Conservation (phyloP, 2,113 vertebrate species). For the Syngnathus scovelli region DNA sequence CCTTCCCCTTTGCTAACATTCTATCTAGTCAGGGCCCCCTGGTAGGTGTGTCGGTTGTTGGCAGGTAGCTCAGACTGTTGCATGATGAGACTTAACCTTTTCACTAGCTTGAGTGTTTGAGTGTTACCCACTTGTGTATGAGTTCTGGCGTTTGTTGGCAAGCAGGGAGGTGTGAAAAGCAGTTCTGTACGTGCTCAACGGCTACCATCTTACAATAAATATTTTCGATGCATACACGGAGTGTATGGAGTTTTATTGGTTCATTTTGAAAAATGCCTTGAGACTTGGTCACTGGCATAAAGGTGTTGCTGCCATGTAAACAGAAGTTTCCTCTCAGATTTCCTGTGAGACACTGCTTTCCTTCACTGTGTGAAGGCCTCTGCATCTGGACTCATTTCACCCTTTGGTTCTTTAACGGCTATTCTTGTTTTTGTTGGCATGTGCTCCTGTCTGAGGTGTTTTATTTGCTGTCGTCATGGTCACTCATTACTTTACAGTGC, state of each 20-base stretch:
- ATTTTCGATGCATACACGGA: constrained; percentile 8
- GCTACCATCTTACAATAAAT: constrained; percentile 13
- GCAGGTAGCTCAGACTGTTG: constrained; percentile 14
- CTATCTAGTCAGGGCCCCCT: constrained; percentile 7
- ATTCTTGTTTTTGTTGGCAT: constrained; percentile 48
- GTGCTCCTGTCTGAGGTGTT: constrained; percentile 53
- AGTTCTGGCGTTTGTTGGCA: constrained; percentile 36
- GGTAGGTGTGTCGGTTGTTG: constrained; percentile 10
- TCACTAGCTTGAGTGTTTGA: not conserved
- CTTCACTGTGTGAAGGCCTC: constrained; percentile 28
- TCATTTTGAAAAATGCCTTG: constrained; percentile 41
- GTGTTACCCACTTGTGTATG: constrained; percentile 12
- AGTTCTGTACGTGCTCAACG: constrained; percentile 26
- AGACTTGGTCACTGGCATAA: not conserved
- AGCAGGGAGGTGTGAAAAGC: constrained; percentile 9
- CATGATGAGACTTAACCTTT: constrained; percentile 4
- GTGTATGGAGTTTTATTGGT: constrained; percentile 5
- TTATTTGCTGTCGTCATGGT: constrained; percentile 39
- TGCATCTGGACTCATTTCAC: constrained; percentile 41
- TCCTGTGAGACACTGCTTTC: constrained; percentile 20
- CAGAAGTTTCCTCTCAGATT: constrained; percentile 3
- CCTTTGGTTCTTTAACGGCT: constrained; percentile 38
- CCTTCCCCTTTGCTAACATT: constrained; percentile 8
- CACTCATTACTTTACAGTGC: constrained; percentile 32
- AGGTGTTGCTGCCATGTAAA: constrained; percentile 33